Evolutionary conservation across 1,140 invertebrate genomes (phyloP).

Genomic region (Euwallacea fornicatus): DNA sequence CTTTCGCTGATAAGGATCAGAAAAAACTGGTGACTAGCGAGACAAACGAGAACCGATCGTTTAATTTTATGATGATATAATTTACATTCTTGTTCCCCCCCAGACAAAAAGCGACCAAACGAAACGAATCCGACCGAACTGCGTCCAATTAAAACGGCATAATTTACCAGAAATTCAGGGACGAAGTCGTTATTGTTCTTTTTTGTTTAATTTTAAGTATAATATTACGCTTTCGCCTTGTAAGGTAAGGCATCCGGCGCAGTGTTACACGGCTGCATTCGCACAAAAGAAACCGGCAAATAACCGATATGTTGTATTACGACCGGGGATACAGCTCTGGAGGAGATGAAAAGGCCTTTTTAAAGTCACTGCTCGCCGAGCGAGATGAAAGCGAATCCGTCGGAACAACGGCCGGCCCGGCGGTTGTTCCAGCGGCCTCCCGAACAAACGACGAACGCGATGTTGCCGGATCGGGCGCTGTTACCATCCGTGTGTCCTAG

Average conservation of each 20-base stretch:
- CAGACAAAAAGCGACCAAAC: neutral
- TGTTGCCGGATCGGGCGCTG: too few relatives aligned
- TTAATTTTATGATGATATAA: neutral
- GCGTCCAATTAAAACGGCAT: conserved; percentile 19
- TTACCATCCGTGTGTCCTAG: too few relatives aligned
- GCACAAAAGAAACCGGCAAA: conserved; percentile 41
- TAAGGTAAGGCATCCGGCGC: conserved; percentile 21
- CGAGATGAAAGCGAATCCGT: conserved; percentile 36
- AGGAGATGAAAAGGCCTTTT: conserved; percentile 43
- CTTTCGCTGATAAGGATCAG: neutral
- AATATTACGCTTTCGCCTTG: conserved; percentile 10
- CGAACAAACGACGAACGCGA: too few relatives aligned
- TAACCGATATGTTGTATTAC: conserved; percentile 42
- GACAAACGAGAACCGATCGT: neutral
- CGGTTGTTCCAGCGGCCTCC: conserved; percentile 31
- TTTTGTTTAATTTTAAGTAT: neutral
- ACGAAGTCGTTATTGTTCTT: neutral
- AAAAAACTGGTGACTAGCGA: neutral
- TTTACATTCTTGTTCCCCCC: neutral
- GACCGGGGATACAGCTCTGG: conserved; percentile 35
- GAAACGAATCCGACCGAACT: neutral
- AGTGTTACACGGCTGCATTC: conserved; percentile 25
- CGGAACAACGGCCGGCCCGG: conserved; percentile 40
- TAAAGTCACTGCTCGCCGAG: conserved; percentile 37
- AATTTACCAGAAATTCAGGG: conserved; percentile 7